Conservation (phyloP, 2,888 invertebrate genomes). For the Polyommatus icarus region DNA sequence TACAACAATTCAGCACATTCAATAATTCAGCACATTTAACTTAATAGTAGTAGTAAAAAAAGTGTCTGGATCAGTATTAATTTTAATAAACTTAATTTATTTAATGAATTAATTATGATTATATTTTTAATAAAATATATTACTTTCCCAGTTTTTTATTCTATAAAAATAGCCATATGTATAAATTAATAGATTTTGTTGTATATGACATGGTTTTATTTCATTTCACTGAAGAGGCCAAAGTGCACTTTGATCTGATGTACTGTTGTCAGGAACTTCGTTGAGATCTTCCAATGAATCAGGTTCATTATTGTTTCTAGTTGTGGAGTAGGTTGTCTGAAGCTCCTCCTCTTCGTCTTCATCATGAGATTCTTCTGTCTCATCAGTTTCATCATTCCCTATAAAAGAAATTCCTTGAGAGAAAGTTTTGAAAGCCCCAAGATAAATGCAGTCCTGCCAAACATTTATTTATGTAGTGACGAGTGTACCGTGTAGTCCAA, state of each 20-base stretch:
- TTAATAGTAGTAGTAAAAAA: too few relatives aligned
- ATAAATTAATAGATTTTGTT: not conserved
- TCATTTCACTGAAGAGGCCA: constrained; percentile 49
- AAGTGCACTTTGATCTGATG: constrained; percentile 62
- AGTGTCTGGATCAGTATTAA: not conserved
- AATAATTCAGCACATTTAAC: too few relatives aligned
- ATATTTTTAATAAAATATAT: not conserved
- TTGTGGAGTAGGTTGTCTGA: constrained; percentile 65
- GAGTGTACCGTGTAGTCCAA: not conserved
- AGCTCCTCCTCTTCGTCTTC: constrained; percentile 81
- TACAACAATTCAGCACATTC: too few relatives aligned
- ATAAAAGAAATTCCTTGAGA: constrained; percentile 34
- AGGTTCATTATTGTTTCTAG: constrained; percentile 69
- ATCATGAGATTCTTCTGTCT: constrained; percentile 80
- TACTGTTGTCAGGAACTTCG: constrained; percentile 61
- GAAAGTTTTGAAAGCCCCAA: not conserved
- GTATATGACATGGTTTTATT: not conserved
- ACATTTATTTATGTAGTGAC: not conserved
- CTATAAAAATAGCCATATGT: not conserved
- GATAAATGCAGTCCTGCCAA: too few relatives aligned
- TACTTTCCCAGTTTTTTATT: not conserved
- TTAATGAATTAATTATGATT: not conserved
- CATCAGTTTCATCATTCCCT: constrained; percentile 80
- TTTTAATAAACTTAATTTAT: not conserved
- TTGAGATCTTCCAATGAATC: constrained; percentile 67